phyloP scores from a whole-genome alignment of 1,140 invertebrate species.

The Diabrotica virgifera region DNA sequence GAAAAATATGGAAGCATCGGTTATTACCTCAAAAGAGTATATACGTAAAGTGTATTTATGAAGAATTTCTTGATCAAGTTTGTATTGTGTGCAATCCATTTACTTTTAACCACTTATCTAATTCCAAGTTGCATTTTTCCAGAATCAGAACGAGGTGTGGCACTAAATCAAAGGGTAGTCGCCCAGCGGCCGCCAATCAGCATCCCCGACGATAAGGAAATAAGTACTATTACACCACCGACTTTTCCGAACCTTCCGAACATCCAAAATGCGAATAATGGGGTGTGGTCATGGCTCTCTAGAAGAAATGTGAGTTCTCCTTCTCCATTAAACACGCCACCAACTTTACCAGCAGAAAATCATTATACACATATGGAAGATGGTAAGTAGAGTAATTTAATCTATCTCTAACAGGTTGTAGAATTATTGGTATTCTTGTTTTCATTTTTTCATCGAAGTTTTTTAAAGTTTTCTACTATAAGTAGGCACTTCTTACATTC shows the following conservation, averaged over 20 bases:
- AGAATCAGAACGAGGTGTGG: slow-evolving; percentile 27
- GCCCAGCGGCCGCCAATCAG: slow-evolving; percentile 34
- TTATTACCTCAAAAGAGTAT: too few relatives aligned
- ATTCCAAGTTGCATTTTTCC: not conserved
- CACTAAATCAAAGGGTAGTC: slow-evolving; percentile 18
- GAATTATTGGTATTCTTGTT: not conserved
- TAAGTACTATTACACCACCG: slow-evolving; percentile 31
- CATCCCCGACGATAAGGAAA: slow-evolving; percentile 40
- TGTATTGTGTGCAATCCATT: too few relatives aligned
- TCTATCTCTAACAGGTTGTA: too few relatives aligned
- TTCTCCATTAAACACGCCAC: slow-evolving; percentile 50
- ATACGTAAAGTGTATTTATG: too few relatives aligned
- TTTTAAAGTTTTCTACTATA: too few relatives aligned
- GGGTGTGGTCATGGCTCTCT: slow-evolving; percentile 65
- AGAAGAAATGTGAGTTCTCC: slow-evolving; percentile 49
- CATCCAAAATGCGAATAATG: slow-evolving; percentile 48
- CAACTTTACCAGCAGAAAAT: slow-evolving; percentile 58
- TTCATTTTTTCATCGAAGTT: not conserved
- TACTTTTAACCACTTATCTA: too few relatives aligned
- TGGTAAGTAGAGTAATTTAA: slow-evolving; percentile 10
- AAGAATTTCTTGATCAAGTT: too few relatives aligned
- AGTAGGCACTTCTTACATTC: too few relatives aligned
- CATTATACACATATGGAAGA: slow-evolving; percentile 71
- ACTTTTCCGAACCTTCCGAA: slow-evolving; percentile 27
- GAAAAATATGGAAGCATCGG: too few relatives aligned